Conservation (phyloP, 2,888 invertebrate species). For the Tiliacea aurago region DNA sequence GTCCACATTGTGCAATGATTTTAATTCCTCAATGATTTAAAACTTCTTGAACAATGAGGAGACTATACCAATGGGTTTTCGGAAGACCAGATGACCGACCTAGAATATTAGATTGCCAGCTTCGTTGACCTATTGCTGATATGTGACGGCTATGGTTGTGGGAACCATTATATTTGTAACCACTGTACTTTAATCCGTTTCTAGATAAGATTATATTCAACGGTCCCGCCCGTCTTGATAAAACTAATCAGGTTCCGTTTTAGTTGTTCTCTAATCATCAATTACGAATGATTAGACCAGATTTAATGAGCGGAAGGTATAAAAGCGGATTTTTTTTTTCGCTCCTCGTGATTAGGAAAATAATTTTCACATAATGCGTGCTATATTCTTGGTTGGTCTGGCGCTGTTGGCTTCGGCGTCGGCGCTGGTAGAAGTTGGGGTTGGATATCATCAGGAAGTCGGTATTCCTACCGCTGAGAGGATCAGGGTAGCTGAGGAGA, state of each 20-base stretch:
- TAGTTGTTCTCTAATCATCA: conserved; percentile 30
- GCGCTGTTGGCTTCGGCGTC: conserved; percentile 64
- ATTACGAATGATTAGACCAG: conserved; percentile 45
- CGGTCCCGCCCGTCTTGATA: conserved; percentile 13
- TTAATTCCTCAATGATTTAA: background rate
- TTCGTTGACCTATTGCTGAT: background rate
- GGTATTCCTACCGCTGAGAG: conserved; percentile 80
- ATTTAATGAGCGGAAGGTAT: conserved; percentile 39
- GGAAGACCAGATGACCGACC: no score
- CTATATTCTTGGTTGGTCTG: conserved; percentile 58
- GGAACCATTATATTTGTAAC: background rate
- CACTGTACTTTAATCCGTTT: background rate
- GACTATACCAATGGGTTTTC: background rate
- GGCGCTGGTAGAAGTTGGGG: conserved; percentile 62
- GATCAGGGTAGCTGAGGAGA: conserved; percentile 75
- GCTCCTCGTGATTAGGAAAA: background rate
- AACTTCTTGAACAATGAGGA: background rate
- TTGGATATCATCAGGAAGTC: conserved; percentile 73
- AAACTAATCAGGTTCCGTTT: conserved; percentile 25
- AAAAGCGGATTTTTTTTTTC: conserved; percentile 18
- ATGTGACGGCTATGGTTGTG: background rate
- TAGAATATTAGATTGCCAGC: background rate
- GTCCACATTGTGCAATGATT: background rate
- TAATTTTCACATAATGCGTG: conserved; percentile 66
- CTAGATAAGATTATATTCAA: conserved; percentile 11